Conservation (phyloP, 92 coral and sea anemone genomes). For the Porites divaricata region DNA sequence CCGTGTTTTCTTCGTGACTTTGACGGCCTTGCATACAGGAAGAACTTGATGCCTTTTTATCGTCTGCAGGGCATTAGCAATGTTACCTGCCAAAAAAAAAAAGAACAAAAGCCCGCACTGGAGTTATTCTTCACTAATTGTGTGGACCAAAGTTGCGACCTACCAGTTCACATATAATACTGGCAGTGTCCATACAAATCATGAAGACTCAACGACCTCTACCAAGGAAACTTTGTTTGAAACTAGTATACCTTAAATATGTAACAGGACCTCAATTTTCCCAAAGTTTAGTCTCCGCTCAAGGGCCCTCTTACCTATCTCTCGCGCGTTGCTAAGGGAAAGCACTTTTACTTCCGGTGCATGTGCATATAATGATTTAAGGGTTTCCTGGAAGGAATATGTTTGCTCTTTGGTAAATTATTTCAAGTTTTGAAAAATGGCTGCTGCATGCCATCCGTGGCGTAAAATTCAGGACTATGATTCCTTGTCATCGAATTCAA, state of each 20-base stretch:
- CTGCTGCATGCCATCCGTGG: conserved; percentile 11
- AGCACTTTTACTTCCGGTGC: not conserved
- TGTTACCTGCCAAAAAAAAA: conserved; percentile 73
- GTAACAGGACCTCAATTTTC: too few species aligned
- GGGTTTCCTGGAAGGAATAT: conserved; percentile 7
- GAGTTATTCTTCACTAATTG: too few species aligned
- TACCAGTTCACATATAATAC: too few species aligned
- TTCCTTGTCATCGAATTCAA: not conserved
- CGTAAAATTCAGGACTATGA: conserved; percentile 1
- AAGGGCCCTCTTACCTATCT: not conserved
- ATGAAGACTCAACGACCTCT: too few species aligned
- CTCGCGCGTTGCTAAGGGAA: conserved; percentile 7
- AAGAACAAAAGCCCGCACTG: too few species aligned
- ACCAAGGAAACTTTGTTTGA: too few species aligned
- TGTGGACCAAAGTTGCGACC: too few species aligned
- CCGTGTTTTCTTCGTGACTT: conserved; percentile 37
- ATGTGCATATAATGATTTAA: not conserved
- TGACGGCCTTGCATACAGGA: conserved; percentile 64
- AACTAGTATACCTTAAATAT: too few species aligned
- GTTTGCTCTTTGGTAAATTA: not conserved
- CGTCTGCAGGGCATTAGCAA: conserved; percentile 87
- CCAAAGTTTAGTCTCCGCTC: not conserved
- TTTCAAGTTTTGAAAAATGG: not conserved
- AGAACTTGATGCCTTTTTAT: conserved; percentile 95
- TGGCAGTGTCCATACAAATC: too few species aligned